phyloP scores from a whole-genome alignment of 2,113 vertebrate genomes.

The Catagonus wagneri region DNA sequence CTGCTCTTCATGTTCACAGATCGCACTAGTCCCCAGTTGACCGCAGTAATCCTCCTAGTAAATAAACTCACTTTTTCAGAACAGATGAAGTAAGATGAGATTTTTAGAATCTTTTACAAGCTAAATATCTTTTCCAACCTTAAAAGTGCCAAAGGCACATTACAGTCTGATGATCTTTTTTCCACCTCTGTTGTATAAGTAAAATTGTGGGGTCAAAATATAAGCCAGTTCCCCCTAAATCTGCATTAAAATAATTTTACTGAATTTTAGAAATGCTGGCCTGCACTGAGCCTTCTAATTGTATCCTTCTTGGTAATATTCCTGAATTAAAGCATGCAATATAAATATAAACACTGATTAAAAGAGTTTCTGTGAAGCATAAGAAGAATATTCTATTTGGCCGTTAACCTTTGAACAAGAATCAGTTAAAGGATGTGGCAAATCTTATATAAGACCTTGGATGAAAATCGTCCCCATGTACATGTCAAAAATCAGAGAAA shows the following conservation, averaged over 20 bases:
- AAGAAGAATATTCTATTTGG: not conserved
- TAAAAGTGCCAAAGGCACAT: not conserved
- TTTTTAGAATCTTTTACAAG: not conserved
- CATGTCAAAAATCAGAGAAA: not conserved
- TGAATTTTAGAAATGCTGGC: constrained; percentile 2
- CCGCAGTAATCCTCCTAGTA: not conserved
- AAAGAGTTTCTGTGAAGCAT: constrained; percentile 10
- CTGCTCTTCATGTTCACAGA: not conserved
- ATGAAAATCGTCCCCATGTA: constrained; percentile 23
- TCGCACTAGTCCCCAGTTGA: not conserved
- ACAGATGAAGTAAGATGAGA: not conserved
- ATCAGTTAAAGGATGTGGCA: not conserved
- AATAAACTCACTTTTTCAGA: not conserved
- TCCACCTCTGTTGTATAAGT: not conserved
- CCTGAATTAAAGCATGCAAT: not conserved
- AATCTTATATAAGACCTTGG: constrained; percentile 6
- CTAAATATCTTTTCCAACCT: constrained; percentile 19
- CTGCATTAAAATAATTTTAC: not conserved
- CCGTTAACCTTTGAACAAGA: constrained; percentile 19
- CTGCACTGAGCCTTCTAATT: not conserved
- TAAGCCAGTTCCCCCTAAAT: not conserved
- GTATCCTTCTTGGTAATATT: not conserved
- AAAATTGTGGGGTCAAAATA: not conserved
- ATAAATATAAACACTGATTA: not conserved
- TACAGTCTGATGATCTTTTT: not conserved